Conservation (phyloP, 2,888 invertebrate genomes). For the Girardia tigrina region DNA sequence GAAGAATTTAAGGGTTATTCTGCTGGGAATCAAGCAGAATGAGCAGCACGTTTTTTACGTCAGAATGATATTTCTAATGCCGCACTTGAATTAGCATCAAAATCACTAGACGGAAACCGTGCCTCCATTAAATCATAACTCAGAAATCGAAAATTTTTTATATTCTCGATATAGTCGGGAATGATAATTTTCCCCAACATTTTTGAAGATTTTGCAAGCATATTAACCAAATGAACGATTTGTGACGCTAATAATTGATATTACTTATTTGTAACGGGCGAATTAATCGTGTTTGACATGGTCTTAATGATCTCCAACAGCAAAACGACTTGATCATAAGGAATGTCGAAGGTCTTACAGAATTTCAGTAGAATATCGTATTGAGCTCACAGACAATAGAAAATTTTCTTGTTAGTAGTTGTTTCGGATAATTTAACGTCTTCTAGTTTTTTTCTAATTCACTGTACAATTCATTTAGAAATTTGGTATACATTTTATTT, state of each 20-base stretch:
- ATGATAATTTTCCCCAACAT: no score
- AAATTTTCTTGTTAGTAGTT: slow-evolving; percentile 15
- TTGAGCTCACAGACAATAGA: neutral
- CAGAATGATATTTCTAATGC: no score
- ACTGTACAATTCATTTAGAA: slow-evolving; percentile 26
- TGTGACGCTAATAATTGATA: neutral
- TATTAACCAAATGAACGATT: neutral
- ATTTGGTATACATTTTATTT: slow-evolving; percentile 29
- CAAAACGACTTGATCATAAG: slow-evolving; percentile 15
- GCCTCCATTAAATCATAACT: no score
- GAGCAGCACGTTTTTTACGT: no score
- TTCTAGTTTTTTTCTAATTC: slow-evolving; percentile 25
- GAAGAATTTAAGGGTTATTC: no score
- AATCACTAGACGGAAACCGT: no score
- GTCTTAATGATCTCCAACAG: neutral
- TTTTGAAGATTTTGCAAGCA: no score
- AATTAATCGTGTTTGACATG: slow-evolving; percentile 16
- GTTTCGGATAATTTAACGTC: slow-evolving; percentile 15
- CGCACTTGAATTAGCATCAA: no score
- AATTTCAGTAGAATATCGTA: slow-evolving; percentile 29
- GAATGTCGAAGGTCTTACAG: slow-evolving; percentile 10
- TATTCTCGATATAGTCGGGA: no score
- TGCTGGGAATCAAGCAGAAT: no score
- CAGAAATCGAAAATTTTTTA: no score
- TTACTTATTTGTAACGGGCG: neutral